A percentile compares a stretch with the other conserved stretches of the same genome.
These are phyloP conservation scores for Ramazzottius varieornatus DNA, from an alignment of 2,888 invertebrate species.

Conservation along the genomic window DNA sequence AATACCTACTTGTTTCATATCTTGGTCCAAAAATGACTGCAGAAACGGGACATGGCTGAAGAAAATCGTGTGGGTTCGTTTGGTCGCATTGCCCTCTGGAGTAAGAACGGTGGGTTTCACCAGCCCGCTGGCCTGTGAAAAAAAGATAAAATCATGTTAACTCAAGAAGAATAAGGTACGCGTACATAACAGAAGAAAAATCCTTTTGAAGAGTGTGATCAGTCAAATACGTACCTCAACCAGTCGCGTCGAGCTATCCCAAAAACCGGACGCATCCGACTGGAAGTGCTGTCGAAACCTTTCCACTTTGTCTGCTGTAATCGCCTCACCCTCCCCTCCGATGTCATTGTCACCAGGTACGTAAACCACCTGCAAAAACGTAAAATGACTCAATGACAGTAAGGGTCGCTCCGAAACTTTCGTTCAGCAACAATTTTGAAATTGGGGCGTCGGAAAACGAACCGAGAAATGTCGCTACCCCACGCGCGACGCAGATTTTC, in stretches of 20 bases:
- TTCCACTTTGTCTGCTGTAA: neutral
- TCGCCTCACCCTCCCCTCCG: neutral
- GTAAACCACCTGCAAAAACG: neutral
- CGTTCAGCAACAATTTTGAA: neutral
- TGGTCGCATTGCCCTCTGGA: no score
- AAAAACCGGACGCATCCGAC: neutral
- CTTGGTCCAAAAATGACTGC: neutral
- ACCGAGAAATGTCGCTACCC: no score
- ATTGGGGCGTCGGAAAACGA: no score
- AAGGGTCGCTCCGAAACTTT: no score
- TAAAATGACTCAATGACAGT: no score
- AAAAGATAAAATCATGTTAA: no score
- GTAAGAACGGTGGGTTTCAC: no score
- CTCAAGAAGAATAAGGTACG: neutral
- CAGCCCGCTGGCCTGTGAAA: no score
- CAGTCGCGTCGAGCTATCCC: neutral
- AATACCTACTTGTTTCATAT: neutral
- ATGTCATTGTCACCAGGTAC: conserved; percentile 1
- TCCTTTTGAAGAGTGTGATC: no score
- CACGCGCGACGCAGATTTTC: no score
- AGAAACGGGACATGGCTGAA: neutral
- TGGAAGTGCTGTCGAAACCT: neutral
- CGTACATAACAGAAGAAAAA: no score
- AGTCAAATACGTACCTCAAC: neutral
- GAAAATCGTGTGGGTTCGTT: no score